These are phyloP conservation scores for Drosophila erecta DNA, from an alignment of 1,140 invertebrate species.

Conservation along the genomic window DNA sequence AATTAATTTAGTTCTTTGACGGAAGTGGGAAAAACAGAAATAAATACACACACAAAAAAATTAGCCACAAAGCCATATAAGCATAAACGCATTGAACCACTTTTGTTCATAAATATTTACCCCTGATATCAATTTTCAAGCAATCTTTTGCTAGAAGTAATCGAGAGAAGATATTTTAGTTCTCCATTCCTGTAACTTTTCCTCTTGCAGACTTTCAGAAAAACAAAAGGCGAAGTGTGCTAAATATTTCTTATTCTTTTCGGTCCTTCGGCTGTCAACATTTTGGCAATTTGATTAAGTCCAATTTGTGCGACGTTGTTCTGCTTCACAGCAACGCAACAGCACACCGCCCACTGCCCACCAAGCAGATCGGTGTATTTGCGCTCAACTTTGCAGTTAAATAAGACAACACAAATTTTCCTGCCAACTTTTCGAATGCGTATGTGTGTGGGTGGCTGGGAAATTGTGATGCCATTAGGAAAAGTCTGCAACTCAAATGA, in stretches of 20 bases:
- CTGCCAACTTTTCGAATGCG: slow-evolving; percentile 38
- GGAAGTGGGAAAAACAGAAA: not conserved
- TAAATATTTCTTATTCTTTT: slow-evolving; percentile 55
- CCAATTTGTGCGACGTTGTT: slow-evolving; percentile 70
- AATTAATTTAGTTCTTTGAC: slow-evolving; percentile 8
- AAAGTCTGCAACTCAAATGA: slow-evolving; percentile 75
- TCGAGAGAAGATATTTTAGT: slow-evolving; percentile 32
- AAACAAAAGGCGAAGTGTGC: slow-evolving; percentile 67
- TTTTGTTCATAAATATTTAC: not conserved
- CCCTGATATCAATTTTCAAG: too few relatives aligned
- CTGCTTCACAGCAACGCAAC: slow-evolving; percentile 8
- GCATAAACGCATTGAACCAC: too few relatives aligned
- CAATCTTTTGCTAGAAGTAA: not conserved
- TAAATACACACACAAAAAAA: not conserved
- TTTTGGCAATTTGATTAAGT: slow-evolving; percentile 80
- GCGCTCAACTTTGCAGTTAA: slow-evolving; percentile 75
- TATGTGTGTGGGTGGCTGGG: slow-evolving; percentile 23
- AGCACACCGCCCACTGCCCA: not conserved
- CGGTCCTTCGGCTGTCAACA: slow-evolving; percentile 56
- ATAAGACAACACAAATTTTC: slow-evolving; percentile 53
- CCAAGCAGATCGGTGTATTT: slow-evolving; percentile 61
- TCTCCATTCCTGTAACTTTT: slow-evolving; percentile 21
- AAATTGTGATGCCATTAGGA: slow-evolving; percentile 82
- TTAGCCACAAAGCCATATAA: too few relatives aligned
- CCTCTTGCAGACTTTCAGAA: slow-evolving; percentile 12